These are phyloP conservation scores for Petrocephalus zakoni DNA, from an alignment of 2,113 vertebrate genomes.

Conservation along the genomic window DNA sequence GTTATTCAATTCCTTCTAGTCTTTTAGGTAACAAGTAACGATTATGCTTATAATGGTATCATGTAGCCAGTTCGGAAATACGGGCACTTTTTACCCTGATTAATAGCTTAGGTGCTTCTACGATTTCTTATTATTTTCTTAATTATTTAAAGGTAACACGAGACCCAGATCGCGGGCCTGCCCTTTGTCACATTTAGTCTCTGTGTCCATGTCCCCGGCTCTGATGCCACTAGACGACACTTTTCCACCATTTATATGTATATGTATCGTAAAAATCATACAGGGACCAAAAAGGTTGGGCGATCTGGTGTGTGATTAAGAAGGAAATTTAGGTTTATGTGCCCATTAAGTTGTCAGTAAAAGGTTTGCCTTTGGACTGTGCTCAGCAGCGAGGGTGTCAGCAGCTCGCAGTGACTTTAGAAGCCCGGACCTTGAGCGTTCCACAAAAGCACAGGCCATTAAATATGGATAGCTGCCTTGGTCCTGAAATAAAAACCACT, in stretches of 20 bases:
- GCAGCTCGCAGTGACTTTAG: background rate
- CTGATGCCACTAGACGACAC: background rate
- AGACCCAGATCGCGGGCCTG: background rate
- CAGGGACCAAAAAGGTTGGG: background rate
- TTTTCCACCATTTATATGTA: background rate
- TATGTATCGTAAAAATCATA: background rate
- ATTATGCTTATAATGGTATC: background rate
- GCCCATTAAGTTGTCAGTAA: background rate
- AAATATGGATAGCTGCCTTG: background rate
- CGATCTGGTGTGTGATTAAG: background rate
- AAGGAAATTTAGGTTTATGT: background rate
- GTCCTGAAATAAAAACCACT: background rate
- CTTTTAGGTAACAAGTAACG: background rate
- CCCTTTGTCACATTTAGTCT: background rate
- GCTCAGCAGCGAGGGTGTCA: background rate
- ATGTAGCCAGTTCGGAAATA: background rate
- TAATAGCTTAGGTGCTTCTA: background rate
- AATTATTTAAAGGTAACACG: background rate
- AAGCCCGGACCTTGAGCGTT: fast-evolving
- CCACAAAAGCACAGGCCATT: background rate
- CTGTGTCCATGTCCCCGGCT: background rate
- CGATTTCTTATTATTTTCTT: background rate
- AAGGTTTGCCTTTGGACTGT: background rate
- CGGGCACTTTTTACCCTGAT: background rate
- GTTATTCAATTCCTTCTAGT: background rate